phyloP scores from a whole-genome alignment of 2,113 vertebrate genomes.

The Scophthalmus maximus region DNA sequence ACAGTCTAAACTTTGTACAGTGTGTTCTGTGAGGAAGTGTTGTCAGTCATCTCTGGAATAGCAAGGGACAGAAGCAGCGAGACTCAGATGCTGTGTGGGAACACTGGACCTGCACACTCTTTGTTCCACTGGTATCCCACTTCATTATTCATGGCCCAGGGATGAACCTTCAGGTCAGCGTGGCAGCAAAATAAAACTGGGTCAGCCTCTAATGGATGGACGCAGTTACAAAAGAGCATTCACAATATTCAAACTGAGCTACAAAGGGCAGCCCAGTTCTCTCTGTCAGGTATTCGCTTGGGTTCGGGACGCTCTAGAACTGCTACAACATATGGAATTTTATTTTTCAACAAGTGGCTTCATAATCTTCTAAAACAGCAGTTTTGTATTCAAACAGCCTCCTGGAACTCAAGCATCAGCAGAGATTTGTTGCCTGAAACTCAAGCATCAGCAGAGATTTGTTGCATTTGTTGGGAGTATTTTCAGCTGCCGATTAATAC shows the following conservation, averaged over 20 bases:
- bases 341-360: neutral
- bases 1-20: constrained; percentile 18
- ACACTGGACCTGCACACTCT: neutral
- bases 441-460: neutral
- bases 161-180: constrained; percentile 19
- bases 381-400: neutral
- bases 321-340: neutral
- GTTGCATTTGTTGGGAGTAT: neutral
- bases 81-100: constrained; percentile 12
- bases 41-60: constrained; percentile 54
- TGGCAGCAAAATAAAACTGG: constrained; percentile 15
- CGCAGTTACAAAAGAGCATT: constrained; percentile 10
- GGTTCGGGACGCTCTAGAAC: neutral
- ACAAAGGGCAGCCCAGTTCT: neutral
- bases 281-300: neutral
- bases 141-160: constrained; percentile 48
- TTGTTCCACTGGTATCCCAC: constrained; percentile 3
- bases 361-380: neutral
- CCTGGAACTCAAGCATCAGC: neutral
- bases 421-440: neutral
- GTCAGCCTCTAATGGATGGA: constrained; percentile 7
- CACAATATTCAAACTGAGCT: neutral
- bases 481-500: neutral
- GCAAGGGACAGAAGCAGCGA: constrained; percentile 29
- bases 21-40: constrained; percentile 30